Evolutionary conservation across 2,888 invertebrate genomes (phyloP), one percentile per base, ranked within the genome.

Genomic region (Cerastis leucographa): DNA sequence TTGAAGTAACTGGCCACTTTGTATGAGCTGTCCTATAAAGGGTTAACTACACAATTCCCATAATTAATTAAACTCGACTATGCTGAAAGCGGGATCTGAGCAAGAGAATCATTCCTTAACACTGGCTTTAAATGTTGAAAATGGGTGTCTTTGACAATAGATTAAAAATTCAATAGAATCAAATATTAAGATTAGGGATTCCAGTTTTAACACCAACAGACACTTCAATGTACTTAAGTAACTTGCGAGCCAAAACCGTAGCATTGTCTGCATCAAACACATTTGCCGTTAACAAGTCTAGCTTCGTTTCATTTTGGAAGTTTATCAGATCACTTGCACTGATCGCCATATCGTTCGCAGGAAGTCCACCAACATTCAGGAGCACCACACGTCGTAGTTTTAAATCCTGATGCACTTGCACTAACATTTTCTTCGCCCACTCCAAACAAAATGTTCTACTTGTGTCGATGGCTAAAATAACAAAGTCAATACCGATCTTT

Each of bases 161-260:
- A 68, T 62, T 78, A 1, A 17, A 40, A 46, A 46, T 49, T 19
- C 12, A 51, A 46, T 19, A 65, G 3, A 70, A 74, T 93, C 81
- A 95, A 66, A 95, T 89, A 92, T 96, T 95, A 73, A 96, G 73
- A 89, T 96, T 96, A 42, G 97, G 97, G 78, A 97, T 92, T 76
- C 97, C 96, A 85, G 96, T 96, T 65, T 92, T 93, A 44, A 94
- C 87, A 87, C 97, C 97, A 81, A 96, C 64, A 64, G 95, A 93
- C 19, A 95, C 94, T 93, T 96, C 94, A 70, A 96, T 88, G 78
- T 95, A 95, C 83, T 93, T 95, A 6, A 96, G 81, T 49, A 96
- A 88, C 84, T 93, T 94, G 75, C 88, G 90, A 5, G 96, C 96
- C 65, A 97, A 87, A 80, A 91, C 92, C 8, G 82, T 59, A 7